Evolutionary conservation across 2,888 invertebrate species (phyloP), one percentile per base, ranked within the genome.

Genomic region (Ariolimax columbianus): DNA sequence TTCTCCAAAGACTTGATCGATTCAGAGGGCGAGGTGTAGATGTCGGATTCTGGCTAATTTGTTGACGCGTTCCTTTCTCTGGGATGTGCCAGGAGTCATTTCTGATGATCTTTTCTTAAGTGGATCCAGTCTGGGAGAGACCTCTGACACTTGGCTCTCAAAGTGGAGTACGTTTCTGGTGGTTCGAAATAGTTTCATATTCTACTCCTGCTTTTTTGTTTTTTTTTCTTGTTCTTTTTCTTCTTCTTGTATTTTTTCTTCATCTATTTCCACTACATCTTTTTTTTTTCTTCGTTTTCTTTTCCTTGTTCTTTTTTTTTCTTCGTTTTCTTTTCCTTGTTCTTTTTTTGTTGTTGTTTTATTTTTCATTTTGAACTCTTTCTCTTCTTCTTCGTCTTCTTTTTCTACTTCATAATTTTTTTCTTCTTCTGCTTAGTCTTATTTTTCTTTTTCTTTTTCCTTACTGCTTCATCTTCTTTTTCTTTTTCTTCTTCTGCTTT

Each of bases 1-100:
- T 63, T 75, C 26, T 75, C 59, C 23, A 82, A 63, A 82, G 82
- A 55, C 7, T 36, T 33, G 75, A 82, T 82, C 82, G 82, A 82
- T 82, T 75, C n/a, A 17, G 26, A n/a, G 43, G 43, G 40, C 73
- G 82, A 75, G 40, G 33, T 82, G 75, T 70, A 51, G 75, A 82
- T 75, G 63, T 75, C 33, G 36, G 30, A 55, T 63, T 43, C 40
- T 23, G 11, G 19, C 66, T 79, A 79, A 66, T 79, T 79, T 79
- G 79, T 79, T 79, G 66, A 79, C 68, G 40, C 14, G 43, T 33
- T 40, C n/a, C 33, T 43, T 66, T 79, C 68, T 43, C 68, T n/a
- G 66, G 47, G 30, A 40, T 66, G 68, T 66, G 79, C 38, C 63
- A 66, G 40, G 19, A 79, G 66, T 79, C 66, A 66, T 43, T 63